phyloP scores from a whole-genome alignment of 2,888 invertebrate species.

The Latrodectus hesperus region DNA sequence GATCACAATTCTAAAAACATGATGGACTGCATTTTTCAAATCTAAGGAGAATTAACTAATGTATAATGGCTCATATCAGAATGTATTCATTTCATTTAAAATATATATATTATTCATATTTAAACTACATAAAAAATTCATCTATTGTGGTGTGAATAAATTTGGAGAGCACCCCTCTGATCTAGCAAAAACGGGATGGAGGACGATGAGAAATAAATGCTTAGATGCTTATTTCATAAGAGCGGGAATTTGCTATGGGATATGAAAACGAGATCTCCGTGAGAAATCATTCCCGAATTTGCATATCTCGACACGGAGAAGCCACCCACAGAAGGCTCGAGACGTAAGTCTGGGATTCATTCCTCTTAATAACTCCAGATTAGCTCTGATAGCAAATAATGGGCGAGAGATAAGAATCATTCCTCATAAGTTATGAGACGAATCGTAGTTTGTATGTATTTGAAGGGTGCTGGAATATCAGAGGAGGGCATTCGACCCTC shows the following conservation, averaged over 20 bases:
- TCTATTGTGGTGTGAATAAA: too few species aligned
- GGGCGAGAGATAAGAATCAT: conserved; percentile 54
- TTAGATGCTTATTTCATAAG: conserved; percentile 68
- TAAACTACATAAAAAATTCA: too few species aligned
- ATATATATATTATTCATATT: too few species aligned
- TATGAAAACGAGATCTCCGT: conserved; percentile 62
- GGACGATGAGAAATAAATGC: conserved; percentile 55
- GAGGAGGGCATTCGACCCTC: conserved; percentile 13
- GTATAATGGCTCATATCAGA: too few species aligned
- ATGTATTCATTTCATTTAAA: too few species aligned
- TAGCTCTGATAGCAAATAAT: conserved; percentile 65
- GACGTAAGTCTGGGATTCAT: conserved; percentile 23
- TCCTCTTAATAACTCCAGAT: conserved; percentile 64
- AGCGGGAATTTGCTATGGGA: conserved; percentile 67
- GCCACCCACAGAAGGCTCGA: conserved; percentile 10
- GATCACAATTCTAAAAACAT: too few species aligned
- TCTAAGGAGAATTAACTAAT: too few species aligned
- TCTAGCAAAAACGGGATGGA: background rate
- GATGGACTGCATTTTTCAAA: too few species aligned
- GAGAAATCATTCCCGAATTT: conserved; percentile 64
- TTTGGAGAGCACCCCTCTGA: too few species aligned
- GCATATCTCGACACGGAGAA: conserved; percentile 61
- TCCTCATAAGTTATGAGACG: conserved; percentile 50
- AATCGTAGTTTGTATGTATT: conserved; percentile 58
- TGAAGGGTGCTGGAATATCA: conserved; percentile 39